Conservation (phyloP, 2,888 invertebrate genomes). For the Polietes domitor region DNA sequence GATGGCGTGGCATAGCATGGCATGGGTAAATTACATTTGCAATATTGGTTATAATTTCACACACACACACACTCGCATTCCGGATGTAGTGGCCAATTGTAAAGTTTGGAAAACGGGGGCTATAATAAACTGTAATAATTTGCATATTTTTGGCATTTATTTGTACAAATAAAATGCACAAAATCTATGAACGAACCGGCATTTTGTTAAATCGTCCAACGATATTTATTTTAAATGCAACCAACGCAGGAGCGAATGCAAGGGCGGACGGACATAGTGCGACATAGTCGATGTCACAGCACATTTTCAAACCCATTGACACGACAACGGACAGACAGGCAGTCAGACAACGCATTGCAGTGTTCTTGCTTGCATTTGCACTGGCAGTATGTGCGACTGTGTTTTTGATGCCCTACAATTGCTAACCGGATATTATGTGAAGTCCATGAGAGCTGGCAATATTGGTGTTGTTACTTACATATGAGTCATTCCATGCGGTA, state of each 20-base stretch:
- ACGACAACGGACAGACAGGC: conserved; percentile 21
- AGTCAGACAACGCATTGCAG: conserved; percentile 51
- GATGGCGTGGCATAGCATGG: no score
- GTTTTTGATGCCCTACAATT: conserved; percentile 5
- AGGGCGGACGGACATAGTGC: not conserved
- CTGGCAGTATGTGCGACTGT: not conserved
- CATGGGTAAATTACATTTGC: conserved; percentile 24
- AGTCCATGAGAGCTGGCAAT: not conserved
- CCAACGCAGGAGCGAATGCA: conserved; percentile 6
- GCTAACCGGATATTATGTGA: conserved; percentile 7
- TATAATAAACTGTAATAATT: conserved; percentile 49
- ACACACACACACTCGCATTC: not conserved
- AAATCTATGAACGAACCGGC: conserved; percentile 46
- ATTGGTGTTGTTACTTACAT: no score
- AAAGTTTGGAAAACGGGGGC: conserved; percentile 10
- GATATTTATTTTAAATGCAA: conserved; percentile 38
- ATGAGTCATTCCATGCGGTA: no score
- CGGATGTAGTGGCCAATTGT: not conserved
- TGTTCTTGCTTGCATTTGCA: conserved; percentile 35
- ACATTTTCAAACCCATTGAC: conserved; percentile 20
- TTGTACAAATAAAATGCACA: conserved; percentile 40
- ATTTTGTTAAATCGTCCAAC: conserved; percentile 45
- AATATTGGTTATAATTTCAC: conserved; percentile 54
- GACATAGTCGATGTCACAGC: not conserved
- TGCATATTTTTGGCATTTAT: conserved; percentile 56